These are phyloP conservation scores for Perca schrenkii DNA, from an alignment of 2,113 vertebrate genomes.

Conservation along the genomic window DNA sequence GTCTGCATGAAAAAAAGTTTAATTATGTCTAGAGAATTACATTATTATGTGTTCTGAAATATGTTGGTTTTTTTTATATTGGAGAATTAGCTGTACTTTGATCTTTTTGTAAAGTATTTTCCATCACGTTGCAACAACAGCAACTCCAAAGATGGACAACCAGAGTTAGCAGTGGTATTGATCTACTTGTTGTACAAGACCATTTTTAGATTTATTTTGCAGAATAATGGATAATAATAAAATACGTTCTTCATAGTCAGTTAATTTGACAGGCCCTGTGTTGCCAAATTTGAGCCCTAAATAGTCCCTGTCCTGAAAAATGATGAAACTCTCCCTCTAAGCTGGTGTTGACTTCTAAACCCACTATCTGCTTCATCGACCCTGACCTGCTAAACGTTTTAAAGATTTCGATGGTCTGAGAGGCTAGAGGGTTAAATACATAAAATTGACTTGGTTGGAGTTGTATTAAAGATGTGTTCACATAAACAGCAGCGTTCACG, in stretches of 20 bases:
- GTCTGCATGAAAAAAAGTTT: background rate
- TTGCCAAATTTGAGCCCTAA: background rate
- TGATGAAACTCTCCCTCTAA: background rate
- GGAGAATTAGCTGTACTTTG: background rate
- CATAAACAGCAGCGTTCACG: background rate
- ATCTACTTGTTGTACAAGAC: background rate
- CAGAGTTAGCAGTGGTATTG: background rate
- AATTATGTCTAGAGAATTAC: slow-evolving; percentile 1
- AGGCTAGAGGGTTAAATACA: background rate
- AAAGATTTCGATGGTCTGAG: background rate
- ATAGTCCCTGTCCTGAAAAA: background rate
- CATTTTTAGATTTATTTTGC: too few relatives aligned
- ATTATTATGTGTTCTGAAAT: background rate
- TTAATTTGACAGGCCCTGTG: background rate
- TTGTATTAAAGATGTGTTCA: background rate
- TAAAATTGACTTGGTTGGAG: background rate
- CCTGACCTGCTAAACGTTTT: background rate
- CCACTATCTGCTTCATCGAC: background rate
- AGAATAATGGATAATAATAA: background rate
- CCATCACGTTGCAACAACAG: background rate
- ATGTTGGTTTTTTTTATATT: background rate
- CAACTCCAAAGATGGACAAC: background rate
- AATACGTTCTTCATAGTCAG: background rate
- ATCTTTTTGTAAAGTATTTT: background rate
- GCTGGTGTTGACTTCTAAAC: background rate